A percentile compares a stretch with the other conserved stretches of the same genome.
phyloP scores from a whole-genome alignment of 2,888 invertebrate species.

The Vannuccia rotundouncinata region DNA sequence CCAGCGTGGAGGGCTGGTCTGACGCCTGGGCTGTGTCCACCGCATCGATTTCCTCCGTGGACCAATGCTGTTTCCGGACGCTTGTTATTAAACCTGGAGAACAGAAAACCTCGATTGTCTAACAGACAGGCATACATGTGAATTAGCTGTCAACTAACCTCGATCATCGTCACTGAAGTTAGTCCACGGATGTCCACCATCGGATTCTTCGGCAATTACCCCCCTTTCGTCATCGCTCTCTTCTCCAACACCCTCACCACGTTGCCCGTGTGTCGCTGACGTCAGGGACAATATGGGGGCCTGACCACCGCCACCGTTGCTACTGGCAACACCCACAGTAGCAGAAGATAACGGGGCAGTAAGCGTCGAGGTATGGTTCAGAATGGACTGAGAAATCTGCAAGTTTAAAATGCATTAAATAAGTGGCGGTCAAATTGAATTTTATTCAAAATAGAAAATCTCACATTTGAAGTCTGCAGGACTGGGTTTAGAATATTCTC shows the following conservation, averaged over 20 bases:
- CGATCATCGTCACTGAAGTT: constrained; percentile 1
- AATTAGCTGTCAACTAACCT: too few species aligned
- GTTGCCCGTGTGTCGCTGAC: neutral
- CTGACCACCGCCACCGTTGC: neutral
- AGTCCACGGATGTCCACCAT: neutral
- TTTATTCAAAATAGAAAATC: neutral
- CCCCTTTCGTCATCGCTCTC: neutral
- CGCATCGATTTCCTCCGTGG: neutral
- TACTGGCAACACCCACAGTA: constrained; percentile 1
- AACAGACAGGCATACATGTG: too few species aligned
- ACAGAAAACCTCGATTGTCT: too few species aligned
- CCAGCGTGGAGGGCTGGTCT: neutral
- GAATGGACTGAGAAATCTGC: neutral
- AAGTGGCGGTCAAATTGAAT: neutral
- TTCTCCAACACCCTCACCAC: neutral
- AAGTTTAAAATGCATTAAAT: neutral
- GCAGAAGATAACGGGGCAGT: neutral
- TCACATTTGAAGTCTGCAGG: neutral
- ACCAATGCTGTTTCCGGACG: neutral
- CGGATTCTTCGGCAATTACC: neutral
- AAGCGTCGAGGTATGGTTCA: neutral
- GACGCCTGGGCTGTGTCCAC: neutral
- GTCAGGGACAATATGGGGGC: neutral
- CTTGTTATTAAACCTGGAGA: neutral
- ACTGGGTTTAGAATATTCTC: neutral